Base-by-base conservation (phyloP, 2,797 vertebrate species). In the Ficedula albicollis region DNA sequence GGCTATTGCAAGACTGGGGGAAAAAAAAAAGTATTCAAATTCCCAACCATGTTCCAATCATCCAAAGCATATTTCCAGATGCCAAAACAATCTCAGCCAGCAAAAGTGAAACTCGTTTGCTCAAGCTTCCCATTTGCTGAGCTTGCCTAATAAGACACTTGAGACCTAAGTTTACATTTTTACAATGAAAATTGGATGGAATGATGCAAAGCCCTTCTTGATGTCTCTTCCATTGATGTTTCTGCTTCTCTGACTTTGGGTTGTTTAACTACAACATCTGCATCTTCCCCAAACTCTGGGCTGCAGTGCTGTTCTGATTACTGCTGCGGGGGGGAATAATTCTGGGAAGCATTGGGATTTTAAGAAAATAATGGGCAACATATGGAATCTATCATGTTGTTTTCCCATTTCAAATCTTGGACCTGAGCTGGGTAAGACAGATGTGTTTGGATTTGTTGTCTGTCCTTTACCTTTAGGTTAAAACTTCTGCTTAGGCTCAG, bases 131-230 rank as follows among this genome's bases (percentile, higher is more conserved):
- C n/a, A 82, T 95, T 97, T 95, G 80, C 89, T 96, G 94, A 95
- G 58, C 44, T 88, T 89, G 62, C 69, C 94, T 97, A 97, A 98
- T 72, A 96, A 97, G 96, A 78, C 95, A 84, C 91, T 87, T 58
- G 96, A 97, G 95, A 89, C 62, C 69, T 62, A 84, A 94, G 86
- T 95, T 97, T 96, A 93, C 66, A 51, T 91, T 93, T 97, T 95
- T 83, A 93, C 84, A 72, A 88, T 70, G 78, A 96, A 97, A 96
- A 84, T 87, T 41, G 81, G 77, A 78, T 83, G 52, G 91, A 96
- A 94, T 88, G 80, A 87, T 95, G 91, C 82, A 96, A 89, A 93
- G 51, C 62, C 52, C 30, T 89, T 91, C 78, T 75, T 79, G 79
- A 60, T 67, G 52, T 62, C 27, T 69, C 83, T 44, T 87, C 62